Base-by-base conservation (phyloP, 2,888 invertebrate genomes). In the Thalpophila matura region DNA sequence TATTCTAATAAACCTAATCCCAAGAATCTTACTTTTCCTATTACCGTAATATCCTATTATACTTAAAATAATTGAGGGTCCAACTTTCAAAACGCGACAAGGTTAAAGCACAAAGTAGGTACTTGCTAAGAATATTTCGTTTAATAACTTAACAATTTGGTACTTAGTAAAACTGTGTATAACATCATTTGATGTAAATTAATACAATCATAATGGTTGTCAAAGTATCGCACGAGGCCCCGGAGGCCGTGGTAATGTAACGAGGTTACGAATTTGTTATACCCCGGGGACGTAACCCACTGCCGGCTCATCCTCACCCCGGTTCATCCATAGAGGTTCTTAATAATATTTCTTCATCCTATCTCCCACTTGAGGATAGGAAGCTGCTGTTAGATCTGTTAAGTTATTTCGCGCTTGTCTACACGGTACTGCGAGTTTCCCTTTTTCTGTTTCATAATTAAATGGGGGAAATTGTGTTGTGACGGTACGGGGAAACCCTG, bases 261-360 rank as follows among this genome's bases (percentile, higher is more conserved):
- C 79, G 72, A 83, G 80, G 77, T 82, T 81, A 80, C 80, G 77
- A 86, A 83, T 86, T 86, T 86, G 86, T 86, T 77, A 84, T 81
- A 70, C 84, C 79, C 75, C 53, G 33, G 86, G 76, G 86, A 78
- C 51, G 51, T 66, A 74, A 77, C 80, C 79, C 78, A 76, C 74
- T 79, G 77, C 74, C 74, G 63, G 79, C 79, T 78, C 61, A 80
- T 80, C 79, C 77, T 73, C 59, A 67, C 60, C 76, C 76, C 73
- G 75, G 75, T 74, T 70, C 79, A 81, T 78, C 82, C 79, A 77
- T 74, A 61, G 72, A 79, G 68, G 77, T 80, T 81, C 82, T 77
- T 81, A 80, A 80, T 84, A 82, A 84, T 82, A 82, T 84, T 83
- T 85, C 80, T 83, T 78, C 58, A 78, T 58, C 74, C 64, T 81